Base-by-base conservation (phyloP, 2,797 vertebrate genomes). In the Mastacembelus armatus region DNA sequence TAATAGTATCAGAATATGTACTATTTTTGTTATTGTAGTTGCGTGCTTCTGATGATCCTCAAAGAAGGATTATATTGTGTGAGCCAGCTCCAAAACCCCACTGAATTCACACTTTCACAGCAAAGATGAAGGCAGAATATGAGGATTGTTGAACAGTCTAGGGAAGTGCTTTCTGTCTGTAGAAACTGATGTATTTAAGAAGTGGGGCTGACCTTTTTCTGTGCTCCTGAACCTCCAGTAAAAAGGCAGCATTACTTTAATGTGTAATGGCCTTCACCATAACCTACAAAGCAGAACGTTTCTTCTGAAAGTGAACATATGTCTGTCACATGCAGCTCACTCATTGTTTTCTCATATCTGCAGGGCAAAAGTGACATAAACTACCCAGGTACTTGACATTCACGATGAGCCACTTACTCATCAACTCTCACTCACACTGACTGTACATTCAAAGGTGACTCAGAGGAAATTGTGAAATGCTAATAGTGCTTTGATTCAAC, bases 101-200 rank as follows among this genome's bases (percentile, higher is more conserved):
- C 84, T 85, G 82, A 88, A 84, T 84, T 83, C 76, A 88, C 85
- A 86, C 74, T 83, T 88, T 85, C 86, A 85, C 86, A n/a, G n/a
- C n/a, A n/a, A n/a, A n/a, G n/a, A n/a, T n/a, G n/a, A n/a, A n/a
- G n/a, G n/a, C n/a, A n/a, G n/a, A n/a, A n/a, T n/a, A n/a, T n/a
- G n/a, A n/a, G n/a, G n/a, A n/a, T n/a, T n/a, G n/a, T n/a, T 42
- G 50, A 79, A 56, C 52, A 36, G 79, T 69, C 69, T 78, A 84
- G 85, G 60, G 71, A 68, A 57, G 35, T 2, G 29, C 39, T 45
- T 72, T 78, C 74, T 71, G 42, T 30, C 14, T 30, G 27, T 30
- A 65, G 56, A 15, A 65, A 58, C 48, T 55, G 66, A 60, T 82
- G 72, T 14, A 15, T 74, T 83, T 65, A 80, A 80, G 75, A 72